Evolutionary conservation across 2,888 invertebrate genomes (phyloP), one percentile per base, ranked within the genome.

Genomic region (Exocentrus adspersus): DNA sequence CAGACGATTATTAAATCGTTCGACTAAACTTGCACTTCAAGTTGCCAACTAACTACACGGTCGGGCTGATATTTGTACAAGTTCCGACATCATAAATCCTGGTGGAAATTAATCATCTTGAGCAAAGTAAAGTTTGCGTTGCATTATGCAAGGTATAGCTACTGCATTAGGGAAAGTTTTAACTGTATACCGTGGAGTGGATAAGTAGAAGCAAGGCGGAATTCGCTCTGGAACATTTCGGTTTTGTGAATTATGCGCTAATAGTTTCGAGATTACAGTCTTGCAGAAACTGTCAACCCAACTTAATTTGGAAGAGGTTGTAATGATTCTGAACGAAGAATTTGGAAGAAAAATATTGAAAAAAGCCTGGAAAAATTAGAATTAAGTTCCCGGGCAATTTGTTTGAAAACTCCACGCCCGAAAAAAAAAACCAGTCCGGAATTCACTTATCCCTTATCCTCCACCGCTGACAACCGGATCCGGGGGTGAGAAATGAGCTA

Each of bases 131-230:
- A 48, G 21, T 48, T 48, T 48, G 7, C 16, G 12, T 14, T 12
- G 48, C 21, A 48, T 48, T 48, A 21, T 24, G 4, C 10, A 10
- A 37, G 37, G 37, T 37, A 37, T 6, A 45, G 3, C 10, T 10
- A 48, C 24, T 48, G 16, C 24, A 48, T 48, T 24, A 48, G 16
- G n/a, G 48, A 28, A 48, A 48, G 48, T 48, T 48, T 28, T 12
- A 14, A 24, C 48, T 28, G 16, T 21, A 28, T 21, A n/a, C 12
- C 37, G 10, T 37, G 14, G 12, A 5, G n/a, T n/a, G 37, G 37
- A 37, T 24, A 24, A 24, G 37, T n/a, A 5, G 10, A 37, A 1
- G 2, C 10, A 4, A 37, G 37, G 14, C 30, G n/a, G 14, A 12
- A 37, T 37, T 37, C 37, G 14, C 37, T 37, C 14, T n/a, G 12